Percentiles rank a stretch among this genome's conserved stretches.
These are phyloP conservation scores for Promerops cafer DNA, from an alignment of 2,113 vertebrate genomes.

Conservation along the genomic window DNA sequence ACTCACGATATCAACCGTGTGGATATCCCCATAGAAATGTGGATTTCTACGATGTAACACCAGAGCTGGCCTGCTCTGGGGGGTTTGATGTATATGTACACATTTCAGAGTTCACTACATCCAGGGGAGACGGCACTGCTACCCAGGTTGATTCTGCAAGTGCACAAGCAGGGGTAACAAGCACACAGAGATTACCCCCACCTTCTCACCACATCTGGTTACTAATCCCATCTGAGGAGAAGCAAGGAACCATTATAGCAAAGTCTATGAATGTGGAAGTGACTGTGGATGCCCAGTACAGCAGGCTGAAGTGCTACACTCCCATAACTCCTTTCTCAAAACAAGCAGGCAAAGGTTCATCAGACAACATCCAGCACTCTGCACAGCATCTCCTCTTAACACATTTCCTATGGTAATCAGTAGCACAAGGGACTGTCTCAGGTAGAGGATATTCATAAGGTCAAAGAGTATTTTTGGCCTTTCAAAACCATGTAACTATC, in stretches of 20 bases:
- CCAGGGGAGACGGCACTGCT: not conserved
- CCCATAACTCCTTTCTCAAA: not conserved
- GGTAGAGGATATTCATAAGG: not conserved
- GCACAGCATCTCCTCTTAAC: not conserved
- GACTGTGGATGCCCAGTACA: not conserved
- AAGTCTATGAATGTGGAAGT: not conserved
- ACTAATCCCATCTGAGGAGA: not conserved
- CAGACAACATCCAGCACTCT: not conserved
- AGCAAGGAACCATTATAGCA: not conserved
- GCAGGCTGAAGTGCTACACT: not conserved
- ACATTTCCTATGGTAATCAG: not conserved
- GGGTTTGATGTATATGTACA: not conserved
- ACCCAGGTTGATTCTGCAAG: accelerated
- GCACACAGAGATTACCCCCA: not conserved
- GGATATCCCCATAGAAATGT: not conserved
- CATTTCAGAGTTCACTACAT: not conserved
- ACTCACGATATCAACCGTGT: not conserved
- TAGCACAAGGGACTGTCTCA: not conserved
- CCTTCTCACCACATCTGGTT: not conserved
- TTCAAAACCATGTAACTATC: not conserved
- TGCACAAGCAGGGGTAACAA: not conserved
- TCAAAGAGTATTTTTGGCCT: not conserved
- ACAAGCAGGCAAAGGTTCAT: not conserved
- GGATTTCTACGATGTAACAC: not conserved
- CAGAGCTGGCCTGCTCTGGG: not conserved